Conservation (phyloP, 37 sponge, comb jelly and placozoan genomes). For the Tethya wilhelma region DNA sequence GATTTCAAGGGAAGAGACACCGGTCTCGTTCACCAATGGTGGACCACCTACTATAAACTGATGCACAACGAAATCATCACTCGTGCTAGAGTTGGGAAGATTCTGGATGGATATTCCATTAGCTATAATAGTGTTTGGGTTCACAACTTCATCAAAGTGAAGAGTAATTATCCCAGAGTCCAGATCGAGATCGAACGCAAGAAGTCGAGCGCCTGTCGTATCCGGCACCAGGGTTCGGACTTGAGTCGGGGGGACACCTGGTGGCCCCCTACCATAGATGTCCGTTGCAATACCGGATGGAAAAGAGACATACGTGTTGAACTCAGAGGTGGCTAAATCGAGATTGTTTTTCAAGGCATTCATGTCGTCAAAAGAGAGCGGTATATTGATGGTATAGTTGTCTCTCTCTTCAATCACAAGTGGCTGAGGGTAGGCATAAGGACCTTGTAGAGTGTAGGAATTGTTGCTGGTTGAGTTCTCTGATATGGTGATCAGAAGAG, state of each 20-base stretch:
- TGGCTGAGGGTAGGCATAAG: slow-evolving; percentile 31
- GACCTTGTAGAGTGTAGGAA: slow-evolving; percentile 57
- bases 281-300: slow-evolving; percentile 53
- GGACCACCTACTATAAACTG: slow-evolving; percentile 32
- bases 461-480: slow-evolving; percentile 45
- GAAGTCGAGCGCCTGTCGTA: slow-evolving; percentile 57
- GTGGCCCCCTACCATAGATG: slow-evolving; percentile 49
- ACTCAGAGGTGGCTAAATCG: slow-evolving; percentile 65
- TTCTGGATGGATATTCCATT: slow-evolving; percentile 67
- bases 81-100: neutral
- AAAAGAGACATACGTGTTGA: slow-evolving; percentile 61
- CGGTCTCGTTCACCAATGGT: slow-evolving; percentile 38
- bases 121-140: slow-evolving; percentile 52
- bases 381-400: slow-evolving; percentile 56
- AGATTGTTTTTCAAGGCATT: slow-evolving; percentile 74
- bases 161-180: slow-evolving; percentile 51
- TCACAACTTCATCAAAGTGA: slow-evolving; percentile 82
- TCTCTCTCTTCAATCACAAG: slow-evolving; percentile 32
- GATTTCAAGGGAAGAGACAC: slow-evolving; percentile 24
- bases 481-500: slow-evolving; percentile 49
- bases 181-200: slow-evolving; percentile 75
- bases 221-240: slow-evolving; percentile 59
- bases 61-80: slow-evolving; percentile 7
- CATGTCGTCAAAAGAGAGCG: slow-evolving; percentile 58
- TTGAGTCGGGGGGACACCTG: slow-evolving; percentile 12